These are phyloP conservation scores for Drosophila sordidula DNA, from an alignment of 2,888 invertebrate genomes.

Conservation along the genomic window DNA sequence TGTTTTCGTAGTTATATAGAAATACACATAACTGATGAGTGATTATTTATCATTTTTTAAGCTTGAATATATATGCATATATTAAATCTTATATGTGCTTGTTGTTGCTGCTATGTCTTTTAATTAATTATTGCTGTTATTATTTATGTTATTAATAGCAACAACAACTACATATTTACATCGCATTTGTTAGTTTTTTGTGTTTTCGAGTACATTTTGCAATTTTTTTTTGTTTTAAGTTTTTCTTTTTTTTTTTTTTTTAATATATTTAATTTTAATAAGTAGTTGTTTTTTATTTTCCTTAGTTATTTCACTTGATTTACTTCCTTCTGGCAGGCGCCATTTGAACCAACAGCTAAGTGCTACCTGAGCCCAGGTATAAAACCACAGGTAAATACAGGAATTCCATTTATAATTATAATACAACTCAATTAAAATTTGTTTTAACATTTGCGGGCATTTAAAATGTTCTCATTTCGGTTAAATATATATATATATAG, in stretches of 20 bases:
- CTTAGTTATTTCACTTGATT: constrained; percentile 18
- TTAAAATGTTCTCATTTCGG: constrained; percentile 45
- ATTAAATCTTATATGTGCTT: constrained; percentile 42
- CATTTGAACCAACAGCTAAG: constrained; percentile 16
- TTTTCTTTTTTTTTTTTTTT: constrained; percentile 28
- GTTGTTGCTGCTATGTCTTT: constrained; percentile 51
- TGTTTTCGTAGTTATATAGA: constrained; percentile 31
- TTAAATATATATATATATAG: constrained; percentile 19
- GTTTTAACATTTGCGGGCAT: constrained; percentile 58
- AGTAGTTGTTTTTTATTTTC: constrained; percentile 16
- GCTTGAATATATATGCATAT: constrained; percentile 21
- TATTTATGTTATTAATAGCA: constrained; percentile 42
- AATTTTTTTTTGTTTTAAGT: constrained; percentile 53
- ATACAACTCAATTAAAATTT: constrained; percentile 68
- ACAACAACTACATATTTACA: constrained; percentile 78
- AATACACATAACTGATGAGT: constrained; percentile 24
- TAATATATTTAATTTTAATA: constrained; percentile 2
- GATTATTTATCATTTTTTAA: background rate
- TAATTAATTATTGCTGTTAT: constrained; percentile 6
- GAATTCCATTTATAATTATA: constrained; percentile 64
- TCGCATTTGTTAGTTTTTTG: constrained; percentile 65
- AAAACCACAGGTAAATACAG: constrained; percentile 56
- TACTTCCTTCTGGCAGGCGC: constrained; percentile 7
- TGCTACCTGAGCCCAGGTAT: constrained; percentile 36
- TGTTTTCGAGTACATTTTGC: constrained; percentile 55